Evolutionary conservation across 2,888 invertebrate genomes (phyloP).

Genomic region (Leucophora obtusa): DNA sequence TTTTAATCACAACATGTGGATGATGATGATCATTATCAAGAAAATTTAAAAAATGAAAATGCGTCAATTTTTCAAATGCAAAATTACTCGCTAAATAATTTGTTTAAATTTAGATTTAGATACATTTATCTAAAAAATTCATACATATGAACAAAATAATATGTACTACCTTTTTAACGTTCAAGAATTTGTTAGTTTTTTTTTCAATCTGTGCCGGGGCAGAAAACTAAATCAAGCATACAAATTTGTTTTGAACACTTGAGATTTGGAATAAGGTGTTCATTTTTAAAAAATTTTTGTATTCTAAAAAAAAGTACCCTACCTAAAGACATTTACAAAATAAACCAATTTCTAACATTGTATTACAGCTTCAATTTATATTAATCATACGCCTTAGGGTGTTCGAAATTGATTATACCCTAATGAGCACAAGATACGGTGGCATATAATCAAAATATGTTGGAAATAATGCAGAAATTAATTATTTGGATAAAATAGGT

Average conservation of each 20-base stretch:
- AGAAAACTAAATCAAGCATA: conserved; percentile 29
- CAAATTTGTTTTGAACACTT: conserved; percentile 25
- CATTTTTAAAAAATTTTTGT: not conserved
- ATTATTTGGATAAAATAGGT: too few species aligned
- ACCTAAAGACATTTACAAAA: not conserved
- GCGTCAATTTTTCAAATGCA: conserved; percentile 68
- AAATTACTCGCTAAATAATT: conserved; percentile 78
- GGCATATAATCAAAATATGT: too few species aligned
- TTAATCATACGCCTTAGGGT: too few species aligned
- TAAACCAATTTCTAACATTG: too few species aligned
- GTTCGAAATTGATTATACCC: too few species aligned
- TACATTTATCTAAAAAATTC: conserved; percentile 45
- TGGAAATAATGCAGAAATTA: too few species aligned
- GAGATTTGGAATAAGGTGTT: conserved; percentile 16
- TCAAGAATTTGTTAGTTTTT: not conserved
- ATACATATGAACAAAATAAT: not conserved
- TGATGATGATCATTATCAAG: conserved; percentile 26
- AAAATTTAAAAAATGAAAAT: conserved; percentile 65
- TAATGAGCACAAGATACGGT: too few species aligned
- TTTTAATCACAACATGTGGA: conserved; percentile 26
- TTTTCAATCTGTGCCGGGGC: not conserved
- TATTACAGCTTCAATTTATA: too few species aligned
- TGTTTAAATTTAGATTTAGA: conserved; percentile 65
- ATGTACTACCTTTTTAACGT: not conserved
- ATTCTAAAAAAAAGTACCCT: not conserved